phyloP scores from a whole-genome alignment of 64 coral and sea anemone genomes.

The Stichodactyla mertensii region DNA sequence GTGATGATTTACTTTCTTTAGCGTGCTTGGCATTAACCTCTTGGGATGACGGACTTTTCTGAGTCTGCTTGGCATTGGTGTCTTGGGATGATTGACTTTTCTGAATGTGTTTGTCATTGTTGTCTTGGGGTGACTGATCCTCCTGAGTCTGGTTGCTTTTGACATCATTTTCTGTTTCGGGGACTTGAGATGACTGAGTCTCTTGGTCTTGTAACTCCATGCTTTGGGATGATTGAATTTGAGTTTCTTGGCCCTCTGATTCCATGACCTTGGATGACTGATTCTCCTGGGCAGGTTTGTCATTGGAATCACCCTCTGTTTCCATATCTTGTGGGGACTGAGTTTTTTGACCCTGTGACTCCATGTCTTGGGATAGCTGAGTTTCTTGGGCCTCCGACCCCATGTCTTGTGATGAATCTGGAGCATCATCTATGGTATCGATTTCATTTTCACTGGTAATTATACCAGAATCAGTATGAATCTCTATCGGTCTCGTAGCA shows the following conservation, averaged over 20 bases:
- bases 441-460: slow-evolving; percentile 22
- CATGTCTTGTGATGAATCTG: background rate
- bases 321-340: background rate
- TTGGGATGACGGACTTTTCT: background rate
- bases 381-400: background rate
- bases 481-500: background rate
- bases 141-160: background rate
- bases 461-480: slow-evolving; percentile 8
- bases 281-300: background rate
- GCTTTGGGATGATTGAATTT: background rate
- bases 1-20: background rate
- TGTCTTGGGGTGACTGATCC: background rate
- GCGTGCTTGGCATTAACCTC: background rate
- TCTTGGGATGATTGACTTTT: background rate
- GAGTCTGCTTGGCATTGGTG: background rate
- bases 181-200: background rate
- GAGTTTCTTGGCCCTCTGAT: background rate
- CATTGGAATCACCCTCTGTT: background rate
- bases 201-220: background rate
- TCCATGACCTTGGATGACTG: background rate
- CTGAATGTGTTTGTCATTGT: background rate
- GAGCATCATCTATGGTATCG: slow-evolving; percentile 17
- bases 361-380: background rate
- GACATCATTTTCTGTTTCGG: background rate
- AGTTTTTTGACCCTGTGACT: background rate